These are phyloP conservation scores for Helarctos malayanus DNA, from an alignment of 2,797 vertebrate species.

Conservation along the genomic window DNA sequence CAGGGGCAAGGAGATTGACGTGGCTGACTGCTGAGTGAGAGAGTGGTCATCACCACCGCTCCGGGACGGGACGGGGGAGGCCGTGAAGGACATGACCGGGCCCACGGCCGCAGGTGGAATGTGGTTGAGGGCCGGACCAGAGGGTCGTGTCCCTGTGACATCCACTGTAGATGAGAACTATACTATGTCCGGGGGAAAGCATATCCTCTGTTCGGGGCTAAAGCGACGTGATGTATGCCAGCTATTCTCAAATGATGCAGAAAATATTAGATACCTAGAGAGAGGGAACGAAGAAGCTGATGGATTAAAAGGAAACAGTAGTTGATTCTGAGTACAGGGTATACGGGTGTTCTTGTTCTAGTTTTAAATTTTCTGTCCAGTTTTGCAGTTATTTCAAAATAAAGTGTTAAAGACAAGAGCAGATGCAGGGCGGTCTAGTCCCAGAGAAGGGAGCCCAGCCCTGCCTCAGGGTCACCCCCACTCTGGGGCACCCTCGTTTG, in stretches of 20 bases:
- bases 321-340: not conserved
- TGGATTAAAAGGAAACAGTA: not conserved
- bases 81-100: rapidly evolving
- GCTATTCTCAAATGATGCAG: not conserved
- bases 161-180: too few relatives aligned
- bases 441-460: not conserved
- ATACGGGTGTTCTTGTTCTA: not conserved
- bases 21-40: not conserved
- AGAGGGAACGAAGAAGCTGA: not conserved
- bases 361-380: not conserved
- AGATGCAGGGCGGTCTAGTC: rapidly evolving
- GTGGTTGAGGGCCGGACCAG: not conserved
- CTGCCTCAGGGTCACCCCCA: not conserved
- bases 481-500: rapidly evolving
- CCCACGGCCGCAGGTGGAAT: rapidly evolving
- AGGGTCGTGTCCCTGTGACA: too few relatives aligned
- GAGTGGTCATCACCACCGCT: too few relatives aligned
- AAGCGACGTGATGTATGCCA: not conserved
- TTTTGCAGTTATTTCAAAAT: not conserved
- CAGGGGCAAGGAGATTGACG: not conserved
- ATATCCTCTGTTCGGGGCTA: not conserved
- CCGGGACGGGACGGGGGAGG: too few relatives aligned
- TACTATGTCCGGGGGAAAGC: too few relatives aligned
- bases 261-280: not conserved
- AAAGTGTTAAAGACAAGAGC: not conserved